Percentiles rank a stretch among this genome's conserved stretches.
phyloP scores from a whole-genome alignment of 2,113 vertebrate genomes.

The Dasyprocta punctata region DNA sequence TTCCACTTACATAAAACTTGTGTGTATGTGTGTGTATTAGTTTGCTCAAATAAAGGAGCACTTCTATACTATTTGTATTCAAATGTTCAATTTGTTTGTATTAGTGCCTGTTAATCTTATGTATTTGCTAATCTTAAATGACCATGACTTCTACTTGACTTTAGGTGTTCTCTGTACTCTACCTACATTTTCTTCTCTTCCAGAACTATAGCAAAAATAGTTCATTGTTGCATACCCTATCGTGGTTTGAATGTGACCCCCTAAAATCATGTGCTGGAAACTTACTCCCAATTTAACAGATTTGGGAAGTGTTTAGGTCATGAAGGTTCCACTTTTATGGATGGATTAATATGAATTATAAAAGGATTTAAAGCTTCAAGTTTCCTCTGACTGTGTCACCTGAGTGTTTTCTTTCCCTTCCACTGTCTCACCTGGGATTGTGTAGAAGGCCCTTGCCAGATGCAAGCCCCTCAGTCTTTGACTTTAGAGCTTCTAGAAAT shows the following conservation, averaged over 20 bases:
- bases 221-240: background rate
- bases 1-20: background rate
- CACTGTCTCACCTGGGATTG: background rate
- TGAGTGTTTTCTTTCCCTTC: background rate
- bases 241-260: background rate
- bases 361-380: background rate
- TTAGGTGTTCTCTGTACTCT: background rate
- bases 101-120: background rate
- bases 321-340: background rate
- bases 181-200: background rate
- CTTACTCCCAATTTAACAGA: background rate
- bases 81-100: constrained; percentile 23
- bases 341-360: background rate
- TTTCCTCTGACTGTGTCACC: background rate
- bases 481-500: background rate
- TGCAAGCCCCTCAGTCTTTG: background rate
- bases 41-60: background rate
- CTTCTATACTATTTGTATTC: background rate
- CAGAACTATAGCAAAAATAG: background rate
- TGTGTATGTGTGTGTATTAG: background rate
- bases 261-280: background rate
- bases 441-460: background rate
- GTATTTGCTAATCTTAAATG: constrained; percentile 23
- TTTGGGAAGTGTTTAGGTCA: background rate
- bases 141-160: background rate